Conservation (phyloP, 2,888 invertebrate species). For the Amblyjoppa proteus region DNA sequence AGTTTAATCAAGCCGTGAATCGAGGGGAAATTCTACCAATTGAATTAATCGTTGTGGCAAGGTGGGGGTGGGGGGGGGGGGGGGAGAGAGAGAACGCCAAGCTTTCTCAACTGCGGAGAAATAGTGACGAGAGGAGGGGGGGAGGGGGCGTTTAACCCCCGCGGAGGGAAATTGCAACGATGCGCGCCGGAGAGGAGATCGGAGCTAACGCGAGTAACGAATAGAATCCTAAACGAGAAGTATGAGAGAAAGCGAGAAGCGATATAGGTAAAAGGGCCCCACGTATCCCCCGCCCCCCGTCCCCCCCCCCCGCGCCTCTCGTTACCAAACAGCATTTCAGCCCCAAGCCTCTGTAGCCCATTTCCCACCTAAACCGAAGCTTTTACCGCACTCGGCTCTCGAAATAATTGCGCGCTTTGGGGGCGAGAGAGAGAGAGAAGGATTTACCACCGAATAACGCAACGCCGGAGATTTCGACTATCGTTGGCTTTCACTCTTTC, state of each 20-base stretch:
- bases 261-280: not conserved
- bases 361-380: slow-evolving; percentile 41
- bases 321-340: slow-evolving; percentile 1
- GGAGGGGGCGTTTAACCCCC: not conserved
- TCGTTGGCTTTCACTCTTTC: slow-evolving; percentile 14
- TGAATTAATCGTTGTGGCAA: slow-evolving; percentile 61
- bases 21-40: slow-evolving; percentile 67
- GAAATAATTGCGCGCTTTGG: slow-evolving; percentile 18
- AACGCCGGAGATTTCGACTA: slow-evolving; percentile 3
- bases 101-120: slow-evolving; percentile 35
- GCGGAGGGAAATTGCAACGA: not conserved
- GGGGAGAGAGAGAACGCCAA: not conserved
- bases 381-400: slow-evolving; percentile 58
- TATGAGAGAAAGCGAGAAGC: slow-evolving; percentile 1
- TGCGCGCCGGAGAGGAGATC: not conserved
- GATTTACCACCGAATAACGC: slow-evolving; percentile 22
- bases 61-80: not conserved
- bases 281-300: not conserved
- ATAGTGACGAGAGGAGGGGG: not conserved
- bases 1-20: slow-evolving; percentile 68
- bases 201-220: not conserved
- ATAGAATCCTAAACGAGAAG: slow-evolving; percentile 18
- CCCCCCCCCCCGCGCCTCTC: not conserved
- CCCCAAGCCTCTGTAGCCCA: not conserved
- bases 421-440: not conserved